A percentile compares a stretch with the other conserved stretches of the same genome.
Evolutionary conservation across 2,888 invertebrate genomes (phyloP).

Genomic region (Ptilodon capucinus): DNA sequence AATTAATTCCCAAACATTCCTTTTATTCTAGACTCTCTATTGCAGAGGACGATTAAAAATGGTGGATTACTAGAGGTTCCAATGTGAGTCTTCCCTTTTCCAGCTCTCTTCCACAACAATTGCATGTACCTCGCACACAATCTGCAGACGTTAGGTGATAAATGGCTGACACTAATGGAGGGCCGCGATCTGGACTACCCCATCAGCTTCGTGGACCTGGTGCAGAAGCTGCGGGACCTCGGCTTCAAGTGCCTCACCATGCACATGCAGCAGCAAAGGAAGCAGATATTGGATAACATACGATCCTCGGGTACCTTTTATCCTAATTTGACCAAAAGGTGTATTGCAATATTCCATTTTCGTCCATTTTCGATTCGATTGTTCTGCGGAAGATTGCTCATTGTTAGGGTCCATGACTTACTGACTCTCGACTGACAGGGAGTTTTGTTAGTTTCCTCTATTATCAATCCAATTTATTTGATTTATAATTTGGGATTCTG

Average conservation of each 20-base stretch:
- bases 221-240: constrained; percentile 85
- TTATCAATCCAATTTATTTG: too few species aligned
- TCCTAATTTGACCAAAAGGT: background rate
- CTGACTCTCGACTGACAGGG: too few species aligned
- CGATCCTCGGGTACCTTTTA: constrained; percentile 85
- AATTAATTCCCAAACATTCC: too few species aligned
- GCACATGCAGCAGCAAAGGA: constrained; percentile 89
- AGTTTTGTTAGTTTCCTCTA: too few species aligned
- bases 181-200: constrained; percentile 78
- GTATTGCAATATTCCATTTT: too few species aligned
- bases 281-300: constrained; percentile 89
- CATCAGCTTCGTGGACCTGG: constrained; percentile 86
- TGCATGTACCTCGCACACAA: constrained; percentile 93
- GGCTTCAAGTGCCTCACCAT: constrained; percentile 87
- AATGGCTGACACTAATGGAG: constrained; percentile 85
- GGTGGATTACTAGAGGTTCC: background rate
- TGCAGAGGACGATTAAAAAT: background rate
- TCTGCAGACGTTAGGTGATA: constrained; percentile 85
- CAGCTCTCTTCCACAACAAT: constrained; percentile 95
- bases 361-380: too few species aligned
- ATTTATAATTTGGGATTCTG: too few species aligned
- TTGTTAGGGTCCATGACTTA: too few species aligned
- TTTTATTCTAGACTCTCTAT: too few species aligned
- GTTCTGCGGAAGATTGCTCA: too few species aligned
- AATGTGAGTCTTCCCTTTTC: constrained; percentile 29